phyloP scores from a whole-genome alignment of 2,797 vertebrate species.

The Lutjanus argentimaculatus region DNA sequence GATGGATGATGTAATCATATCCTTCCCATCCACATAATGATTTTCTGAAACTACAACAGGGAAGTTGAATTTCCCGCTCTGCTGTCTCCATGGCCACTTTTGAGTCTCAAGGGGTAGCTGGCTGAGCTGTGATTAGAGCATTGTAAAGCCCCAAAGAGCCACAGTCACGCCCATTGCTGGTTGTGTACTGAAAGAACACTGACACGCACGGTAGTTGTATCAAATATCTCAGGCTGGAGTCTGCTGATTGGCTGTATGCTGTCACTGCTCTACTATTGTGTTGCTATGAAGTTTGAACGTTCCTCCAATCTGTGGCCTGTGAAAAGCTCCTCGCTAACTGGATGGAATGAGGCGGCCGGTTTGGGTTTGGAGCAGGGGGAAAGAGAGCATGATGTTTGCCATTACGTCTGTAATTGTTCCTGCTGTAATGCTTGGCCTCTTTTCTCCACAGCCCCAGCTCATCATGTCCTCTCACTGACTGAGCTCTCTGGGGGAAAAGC shows the following conservation, averaged over 20 bases:
- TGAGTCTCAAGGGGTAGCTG: conserved; percentile 8
- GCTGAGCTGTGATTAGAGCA: conserved; percentile 23
- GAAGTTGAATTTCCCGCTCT: conserved; percentile 50
- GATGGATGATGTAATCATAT: conserved; percentile 22
- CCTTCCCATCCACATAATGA: neutral
- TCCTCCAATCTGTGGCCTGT: conserved; percentile 11
- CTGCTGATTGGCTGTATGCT: conserved; percentile 14
- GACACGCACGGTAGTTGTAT: conserved; percentile 45
- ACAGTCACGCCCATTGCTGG: conserved; percentile 20
- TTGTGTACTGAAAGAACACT: conserved; percentile 47
- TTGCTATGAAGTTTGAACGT: conserved; percentile 31
- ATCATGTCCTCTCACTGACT: conserved; percentile 28
- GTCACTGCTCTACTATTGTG: conserved; percentile 36
- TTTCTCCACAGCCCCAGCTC: conserved; percentile 27
- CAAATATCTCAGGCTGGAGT: conserved; percentile 23
- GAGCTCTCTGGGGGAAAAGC: conserved; percentile 26
- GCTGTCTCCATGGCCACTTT: neutral
- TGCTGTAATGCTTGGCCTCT: conserved; percentile 60
- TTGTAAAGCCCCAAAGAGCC: conserved; percentile 16
- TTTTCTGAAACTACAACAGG: neutral
- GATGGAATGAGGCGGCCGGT: conserved; percentile 43
- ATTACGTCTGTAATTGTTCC: conserved; percentile 64
- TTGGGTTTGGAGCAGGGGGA: conserved; percentile 8
- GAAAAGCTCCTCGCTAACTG: conserved; percentile 35
- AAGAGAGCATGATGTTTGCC: conserved; percentile 62